A percentile compares a stretch with the other conserved stretches of the same genome.
phyloP scores from a whole-genome alignment of 2,113 vertebrate species.

The Scophthalmus maximus region DNA sequence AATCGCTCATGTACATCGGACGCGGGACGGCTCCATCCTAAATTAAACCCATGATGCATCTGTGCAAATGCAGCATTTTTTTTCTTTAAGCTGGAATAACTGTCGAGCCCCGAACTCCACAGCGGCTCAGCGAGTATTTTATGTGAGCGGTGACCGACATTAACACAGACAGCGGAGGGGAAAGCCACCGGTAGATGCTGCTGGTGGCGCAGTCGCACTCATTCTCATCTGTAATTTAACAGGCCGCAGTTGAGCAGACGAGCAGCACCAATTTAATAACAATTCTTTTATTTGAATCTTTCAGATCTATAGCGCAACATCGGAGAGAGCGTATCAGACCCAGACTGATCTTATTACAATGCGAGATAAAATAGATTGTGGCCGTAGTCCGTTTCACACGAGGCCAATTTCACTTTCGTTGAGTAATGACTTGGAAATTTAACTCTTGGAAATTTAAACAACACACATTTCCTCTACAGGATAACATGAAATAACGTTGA shows the following conservation, averaged over 20 bases:
- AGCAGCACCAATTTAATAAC: slow-evolving; percentile 37
- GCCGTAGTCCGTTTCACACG: slow-evolving; percentile 1
- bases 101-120: neutral
- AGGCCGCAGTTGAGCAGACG: slow-evolving; percentile 8
- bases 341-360: slow-evolving; percentile 26
- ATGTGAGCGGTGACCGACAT: neutral
- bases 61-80: slow-evolving; percentile 29
- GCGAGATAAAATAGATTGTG: slow-evolving; percentile 26
- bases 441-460: slow-evolving; percentile 31
- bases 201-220: neutral
- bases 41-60: no score
- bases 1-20: no score
- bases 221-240: slow-evolving; percentile 32
- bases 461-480: slow-evolving; percentile 26
- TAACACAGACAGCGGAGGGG: neutral
- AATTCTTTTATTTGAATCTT: slow-evolving; percentile 27
- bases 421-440: slow-evolving; percentile 25
- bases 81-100: slow-evolving; percentile 16
- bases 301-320: slow-evolving; percentile 20
- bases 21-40: neutral
- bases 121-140: no score
- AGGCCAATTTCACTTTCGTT: slow-evolving; percentile 17
- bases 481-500: slow-evolving; percentile 9
- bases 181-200: slow-evolving; percentile 3
- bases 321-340: neutral